A percentile compares a stretch with the other conserved stretches of the same genome.
phyloP scores from a whole-genome alignment of 2,888 invertebrate species.

The Prosopocoilus inquinatus region DNA sequence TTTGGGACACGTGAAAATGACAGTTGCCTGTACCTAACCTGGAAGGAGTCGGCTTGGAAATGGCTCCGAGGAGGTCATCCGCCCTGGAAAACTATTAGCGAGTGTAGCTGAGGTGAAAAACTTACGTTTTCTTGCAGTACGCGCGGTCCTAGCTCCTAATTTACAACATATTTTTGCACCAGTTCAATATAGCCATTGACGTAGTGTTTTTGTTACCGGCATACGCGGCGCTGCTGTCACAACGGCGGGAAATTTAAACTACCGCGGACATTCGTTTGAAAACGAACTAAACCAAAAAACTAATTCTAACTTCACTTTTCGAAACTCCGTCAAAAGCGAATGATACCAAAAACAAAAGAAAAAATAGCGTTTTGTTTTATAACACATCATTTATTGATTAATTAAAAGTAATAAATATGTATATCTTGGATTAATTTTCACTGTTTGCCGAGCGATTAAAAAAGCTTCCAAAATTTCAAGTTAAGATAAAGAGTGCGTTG shows the following conservation, averaged over 20 bases:
- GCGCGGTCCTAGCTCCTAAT: constrained; percentile 7
- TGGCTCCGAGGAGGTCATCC: background rate
- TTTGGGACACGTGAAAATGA: constrained; percentile 28
- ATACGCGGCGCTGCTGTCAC: constrained; percentile 6
- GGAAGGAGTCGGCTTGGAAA: background rate
- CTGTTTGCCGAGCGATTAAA: too few species aligned
- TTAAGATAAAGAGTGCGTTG: too few species aligned
- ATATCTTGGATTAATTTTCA: too few species aligned
- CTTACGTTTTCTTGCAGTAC: constrained; percentile 11
- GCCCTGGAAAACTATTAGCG: constrained; percentile 5
- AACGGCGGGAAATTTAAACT: constrained; percentile 7
- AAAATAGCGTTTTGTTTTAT: too few species aligned
- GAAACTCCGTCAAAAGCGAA: too few species aligned
- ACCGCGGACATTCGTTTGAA: too few species aligned
- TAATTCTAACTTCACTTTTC: too few species aligned
- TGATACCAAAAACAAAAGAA: too few species aligned
- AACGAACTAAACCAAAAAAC: too few species aligned
- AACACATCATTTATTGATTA: too few species aligned
- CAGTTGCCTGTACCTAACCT: constrained; percentile 29
- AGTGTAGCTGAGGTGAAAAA: background rate
- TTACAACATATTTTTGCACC: constrained; percentile 11
- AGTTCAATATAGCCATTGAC: constrained; percentile 12
- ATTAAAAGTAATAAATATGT: too few species aligned
- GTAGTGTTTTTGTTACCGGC: constrained; percentile 17
- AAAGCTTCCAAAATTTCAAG: too few species aligned